Base-by-base conservation (phyloP, 2,113 vertebrate genomes). In the Ammodytes marinus region DNA sequence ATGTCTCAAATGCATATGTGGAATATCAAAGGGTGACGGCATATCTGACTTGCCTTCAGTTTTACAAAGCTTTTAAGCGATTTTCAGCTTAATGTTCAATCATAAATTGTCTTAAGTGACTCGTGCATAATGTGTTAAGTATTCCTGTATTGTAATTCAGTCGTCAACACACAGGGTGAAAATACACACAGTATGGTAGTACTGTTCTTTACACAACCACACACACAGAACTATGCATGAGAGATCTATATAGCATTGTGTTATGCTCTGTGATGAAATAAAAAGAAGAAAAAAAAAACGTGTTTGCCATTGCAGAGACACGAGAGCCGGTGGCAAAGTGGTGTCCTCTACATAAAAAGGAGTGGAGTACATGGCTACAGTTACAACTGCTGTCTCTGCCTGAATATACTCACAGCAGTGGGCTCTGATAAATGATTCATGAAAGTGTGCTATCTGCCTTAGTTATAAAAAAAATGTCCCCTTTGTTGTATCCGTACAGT, bases 381-480 rank as follows among this genome's bases (percentile, higher is more conserved):
- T 54, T 76, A 65, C 70, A 79, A 50, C 60, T 57, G 72, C 49
- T 79, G 68, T 83, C 71, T 69, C 50, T 75, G 58, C 47, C 83
- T 83, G 80, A 61, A 65, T 50, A 65, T 14, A 46, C 64, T 68
- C 5, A 0, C 66, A 82, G 53, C 49, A 69, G 54, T 35, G 19
- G 52, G 19, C 69, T 75, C 59, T 72, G 82, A 89, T 82, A 52
- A 91, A 90, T 85, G 70, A 88, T 84, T 80, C 76, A 89, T 89
- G 69, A 74, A 74, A 55, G 50, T 63, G 69, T 47, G 19, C 57
- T 80, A 68, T 68, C 19, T 47, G 66, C 27, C 49, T 42, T 27
- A 57, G 79, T 73, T 60, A 59, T 39, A 79, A 27, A 27, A 14
- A 77, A 79, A 64, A 17, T 0, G 15, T 2, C 1, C 27, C 50